Evolutionary conservation across 1,140 invertebrate species (phyloP).

Genomic region (Tetraneura akinire): DNA sequence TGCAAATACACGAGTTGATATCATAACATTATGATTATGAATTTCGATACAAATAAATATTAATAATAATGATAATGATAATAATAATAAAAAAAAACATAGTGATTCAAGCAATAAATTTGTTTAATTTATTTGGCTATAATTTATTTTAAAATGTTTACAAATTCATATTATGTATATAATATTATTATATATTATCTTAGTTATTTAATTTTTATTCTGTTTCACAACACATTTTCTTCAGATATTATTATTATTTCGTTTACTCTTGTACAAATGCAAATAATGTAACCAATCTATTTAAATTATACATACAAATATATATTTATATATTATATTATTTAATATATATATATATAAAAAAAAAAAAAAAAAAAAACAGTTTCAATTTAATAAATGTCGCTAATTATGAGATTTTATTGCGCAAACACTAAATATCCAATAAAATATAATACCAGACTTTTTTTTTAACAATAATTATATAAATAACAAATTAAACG

Average conservation of each 20-base stretch:
- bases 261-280: slow-evolving; percentile 31
- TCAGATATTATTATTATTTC: slow-evolving; percentile 27
- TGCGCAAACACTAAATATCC: slow-evolving; percentile 26
- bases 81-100: not conserved
- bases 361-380: slow-evolving; percentile 19
- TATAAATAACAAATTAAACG: slow-evolving; percentile 41
- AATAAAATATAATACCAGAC: slow-evolving; percentile 22
- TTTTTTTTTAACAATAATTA: slow-evolving; percentile 41
- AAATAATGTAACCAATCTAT: slow-evolving; percentile 38
- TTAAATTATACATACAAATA: slow-evolving; percentile 36
- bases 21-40: not conserved
- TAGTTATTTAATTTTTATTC: slow-evolving; percentile 37
- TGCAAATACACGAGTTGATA: not conserved
- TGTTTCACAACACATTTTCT: slow-evolving; percentile 50
- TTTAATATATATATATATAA: too few relatives aligned
- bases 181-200: too few relatives aligned
- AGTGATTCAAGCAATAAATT: slow-evolving; percentile 46
- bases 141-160: slow-evolving; percentile 48
- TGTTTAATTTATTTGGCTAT: slow-evolving; percentile 52
- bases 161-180: slow-evolving; percentile 49
- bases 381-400: slow-evolving; percentile 38
- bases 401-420: slow-evolving; percentile 33
- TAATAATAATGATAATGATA: too few relatives aligned
- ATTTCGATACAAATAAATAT: too few relatives aligned
- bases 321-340: too few relatives aligned